A percentile compares a stretch with the other conserved stretches of the same genome.
These are phyloP conservation scores for Neopelma chrysocephalum DNA, from an alignment of 2,797 vertebrate species.

Conservation along the genomic window DNA sequence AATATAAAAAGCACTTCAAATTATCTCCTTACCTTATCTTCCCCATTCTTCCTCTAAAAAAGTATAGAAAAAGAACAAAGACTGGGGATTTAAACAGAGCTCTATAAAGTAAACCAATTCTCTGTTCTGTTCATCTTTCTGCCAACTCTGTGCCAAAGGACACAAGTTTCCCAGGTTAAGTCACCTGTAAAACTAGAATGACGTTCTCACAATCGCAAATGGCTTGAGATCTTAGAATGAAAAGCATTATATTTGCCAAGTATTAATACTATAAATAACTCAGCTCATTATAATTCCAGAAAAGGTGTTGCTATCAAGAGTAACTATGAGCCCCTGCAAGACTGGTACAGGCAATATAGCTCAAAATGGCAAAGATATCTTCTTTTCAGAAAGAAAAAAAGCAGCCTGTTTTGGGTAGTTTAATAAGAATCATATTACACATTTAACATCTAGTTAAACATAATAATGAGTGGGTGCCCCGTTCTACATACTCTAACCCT, in stretches of 20 bases:
- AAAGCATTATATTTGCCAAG: not conserved
- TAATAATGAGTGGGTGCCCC: not conserved
- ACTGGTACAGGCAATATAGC: not conserved
- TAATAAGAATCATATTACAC: not conserved
- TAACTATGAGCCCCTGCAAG: not conserved
- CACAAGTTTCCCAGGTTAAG: not conserved
- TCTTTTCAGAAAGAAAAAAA: not conserved
- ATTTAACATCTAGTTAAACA: not conserved
- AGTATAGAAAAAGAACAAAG: not conserved
- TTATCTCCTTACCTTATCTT: not conserved
- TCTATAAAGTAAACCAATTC: not conserved
- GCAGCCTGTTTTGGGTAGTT: not conserved
- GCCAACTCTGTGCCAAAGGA: not conserved
- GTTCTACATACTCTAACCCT: not conserved
- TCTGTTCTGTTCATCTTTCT: not conserved
- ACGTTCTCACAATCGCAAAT: not conserved
- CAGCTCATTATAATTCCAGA: not conserved
- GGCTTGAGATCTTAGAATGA: not conserved
- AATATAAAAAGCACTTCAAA: not conserved
- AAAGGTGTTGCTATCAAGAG: not conserved
- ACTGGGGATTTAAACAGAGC: not conserved
- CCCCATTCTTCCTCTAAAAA: not conserved
- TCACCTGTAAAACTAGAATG: not conserved
- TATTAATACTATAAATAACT: not conserved
- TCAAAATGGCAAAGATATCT: not conserved